Evolutionary conservation across 2,888 invertebrate genomes (phyloP).

Genomic region (Xestia ashworthii): DNA sequence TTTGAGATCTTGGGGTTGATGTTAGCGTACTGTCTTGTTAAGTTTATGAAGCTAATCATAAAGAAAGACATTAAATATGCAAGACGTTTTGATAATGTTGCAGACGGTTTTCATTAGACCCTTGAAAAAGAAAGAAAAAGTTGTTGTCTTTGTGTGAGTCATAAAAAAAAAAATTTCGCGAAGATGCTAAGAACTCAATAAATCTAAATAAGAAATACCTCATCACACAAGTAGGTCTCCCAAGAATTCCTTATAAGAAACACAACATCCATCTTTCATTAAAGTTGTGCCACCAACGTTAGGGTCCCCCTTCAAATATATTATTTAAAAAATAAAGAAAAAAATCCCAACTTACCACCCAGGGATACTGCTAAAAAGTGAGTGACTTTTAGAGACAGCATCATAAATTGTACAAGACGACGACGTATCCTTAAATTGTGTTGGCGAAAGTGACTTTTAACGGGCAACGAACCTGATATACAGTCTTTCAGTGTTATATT

Average conservation of each 20-base stretch:
- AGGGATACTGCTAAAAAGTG: conserved; percentile 68
- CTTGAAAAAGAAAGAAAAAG: neutral
- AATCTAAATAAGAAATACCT: conserved; percentile 2
- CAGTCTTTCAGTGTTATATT: conserved; percentile 5
- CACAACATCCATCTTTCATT: conserved; percentile 68
- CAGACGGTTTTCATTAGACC: neutral
- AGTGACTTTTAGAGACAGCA: conserved; percentile 68
- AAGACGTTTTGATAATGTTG: neutral
- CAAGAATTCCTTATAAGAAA: conserved; percentile 24
- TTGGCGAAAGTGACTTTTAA: conserved; percentile 80
- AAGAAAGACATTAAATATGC: neutral
- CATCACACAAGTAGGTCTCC: neutral
- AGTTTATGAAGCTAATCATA: neutral
- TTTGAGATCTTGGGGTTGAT: conserved; percentile 14
- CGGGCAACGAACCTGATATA: conserved; percentile 75
- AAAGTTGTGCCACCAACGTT: conserved; percentile 70
- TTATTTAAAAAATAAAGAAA: conserved; percentile 73
- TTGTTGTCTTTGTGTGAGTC: neutral
- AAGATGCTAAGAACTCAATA: neutral
- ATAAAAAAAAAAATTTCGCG: neutral
- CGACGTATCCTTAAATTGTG: conserved; percentile 76
- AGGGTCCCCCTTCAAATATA: conserved; percentile 63
- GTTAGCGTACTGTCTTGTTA: neutral
- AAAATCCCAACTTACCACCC: conserved; percentile 46
- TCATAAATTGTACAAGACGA: conserved; percentile 64